Conservation (phyloP, 2,113 vertebrate genomes). For the Cavia porcellus region DNA sequence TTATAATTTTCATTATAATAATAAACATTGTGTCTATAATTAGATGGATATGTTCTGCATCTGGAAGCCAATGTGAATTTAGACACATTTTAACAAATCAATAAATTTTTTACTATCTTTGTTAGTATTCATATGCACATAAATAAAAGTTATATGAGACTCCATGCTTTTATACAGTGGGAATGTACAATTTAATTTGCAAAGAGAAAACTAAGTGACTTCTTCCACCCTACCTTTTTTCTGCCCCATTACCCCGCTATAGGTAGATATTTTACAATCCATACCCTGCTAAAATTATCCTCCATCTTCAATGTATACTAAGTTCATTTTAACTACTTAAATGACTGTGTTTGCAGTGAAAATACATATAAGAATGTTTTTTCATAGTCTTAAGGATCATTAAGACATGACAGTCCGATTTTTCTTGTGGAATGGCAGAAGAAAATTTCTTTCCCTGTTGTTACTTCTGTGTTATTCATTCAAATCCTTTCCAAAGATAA, state of each 20-base stretch:
- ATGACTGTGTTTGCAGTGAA: neutral
- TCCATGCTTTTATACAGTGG: neutral
- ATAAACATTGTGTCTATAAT: conserved; percentile 59
- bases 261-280: neutral
- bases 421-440: neutral
- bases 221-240: neutral
- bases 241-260: neutral
- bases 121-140: conserved; percentile 8
- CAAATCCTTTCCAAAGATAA: neutral
- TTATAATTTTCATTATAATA: conserved; percentile 68
- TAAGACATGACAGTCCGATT: neutral
- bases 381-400: neutral
- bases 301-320: neutral
- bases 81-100: neutral
- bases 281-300: conserved; percentile 21
- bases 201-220: neutral
- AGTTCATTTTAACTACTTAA: conserved; percentile 24
- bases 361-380: neutral
- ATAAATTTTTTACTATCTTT: neutral
- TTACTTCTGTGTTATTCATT: neutral
- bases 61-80: conserved; percentile 21
- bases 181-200: neutral
- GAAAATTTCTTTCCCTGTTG: neutral
- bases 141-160: neutral
- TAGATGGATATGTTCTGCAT: conserved; percentile 23